Evolutionary conservation across 2,797 vertebrate species (phyloP), one percentile per base, ranked within the genome.

Genomic region (Neomorphus geoffroyi): DNA sequence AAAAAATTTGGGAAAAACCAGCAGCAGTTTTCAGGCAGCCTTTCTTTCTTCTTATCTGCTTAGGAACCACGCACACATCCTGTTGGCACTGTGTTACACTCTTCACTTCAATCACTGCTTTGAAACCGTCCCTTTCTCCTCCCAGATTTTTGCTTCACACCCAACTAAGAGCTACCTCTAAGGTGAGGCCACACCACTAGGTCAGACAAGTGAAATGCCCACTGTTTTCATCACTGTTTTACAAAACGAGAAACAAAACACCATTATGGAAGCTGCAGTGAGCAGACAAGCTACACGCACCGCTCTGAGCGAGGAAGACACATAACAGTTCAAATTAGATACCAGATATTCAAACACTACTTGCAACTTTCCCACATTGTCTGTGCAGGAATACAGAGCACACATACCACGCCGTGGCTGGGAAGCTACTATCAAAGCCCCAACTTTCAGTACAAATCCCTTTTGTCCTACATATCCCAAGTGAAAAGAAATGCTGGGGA

Each of bases 371-470:
- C 35, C 35, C 32, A 26, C 33, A 0, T 2, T 21, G 33, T 4
- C 79, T 71, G 60, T 8, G 18, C n/a, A 82, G 35, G 50, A 69
- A 33, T 1, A 16, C 35, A 60, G 56, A 50, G 27, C 12, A 32
- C 4, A 37, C 27, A 35, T n/a, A 43, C 8, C 24, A n/a, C 0
- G 2, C 0, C 27, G 39, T 2, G 56, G 48, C 2, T n/a, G 37
- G 54, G 45, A 81, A 90, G 46, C 19, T 62, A 26, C 30, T 37
- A 15, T 10, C 17, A 72, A 77, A 80, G 46, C 7, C n/a, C 3
- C 18, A 50, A 0, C 13, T 50, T 69, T 4, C n/a, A 80, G 64
- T 5, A 82, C 45, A 89, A 90, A 43, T 18, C 14, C 13, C 45
- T 91, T 30, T 41, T 11, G 17, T 5, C 24, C 73, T 27, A 10